phyloP scores from a whole-genome alignment of 2,888 invertebrate species.

The Idaea aversata region DNA sequence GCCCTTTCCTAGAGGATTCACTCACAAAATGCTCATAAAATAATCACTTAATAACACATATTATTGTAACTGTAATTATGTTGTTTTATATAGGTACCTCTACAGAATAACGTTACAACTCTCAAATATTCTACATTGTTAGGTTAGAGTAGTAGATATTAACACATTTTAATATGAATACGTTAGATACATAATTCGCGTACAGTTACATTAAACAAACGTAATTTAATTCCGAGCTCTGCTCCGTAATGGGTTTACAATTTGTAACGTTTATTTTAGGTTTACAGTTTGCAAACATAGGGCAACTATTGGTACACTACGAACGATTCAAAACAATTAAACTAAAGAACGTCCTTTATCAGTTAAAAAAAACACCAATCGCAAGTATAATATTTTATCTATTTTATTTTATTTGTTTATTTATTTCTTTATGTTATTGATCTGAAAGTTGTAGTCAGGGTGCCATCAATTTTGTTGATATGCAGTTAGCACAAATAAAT shows the following conservation, averaged over 20 bases:
- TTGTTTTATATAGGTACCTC: not conserved
- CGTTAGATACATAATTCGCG: constrained; percentile 8
- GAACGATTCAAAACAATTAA: not conserved
- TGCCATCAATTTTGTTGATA: constrained; percentile 31
- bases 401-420: too few species aligned
- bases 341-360: not conserved
- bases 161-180: constrained; percentile 18
- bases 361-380: not conserved
- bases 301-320: not conserved
- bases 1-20: too few species aligned
- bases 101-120: not conserved
- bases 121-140: not conserved
- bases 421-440: not conserved
- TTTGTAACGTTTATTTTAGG: constrained; percentile 29
- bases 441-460: not conserved
- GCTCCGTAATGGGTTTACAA: constrained; percentile 27
- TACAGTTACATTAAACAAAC: constrained; percentile 33
- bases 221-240: constrained; percentile 31
- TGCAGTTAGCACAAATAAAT: constrained; percentile 51
- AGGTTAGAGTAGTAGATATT: not conserved
- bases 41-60: too few species aligned
- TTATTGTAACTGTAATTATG: too few species aligned
- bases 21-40: too few species aligned
- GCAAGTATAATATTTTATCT: not conserved
- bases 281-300: constrained; percentile 25